These are phyloP conservation scores for Pristiophorus japonicus DNA, from an alignment of 2,113 vertebrate genomes.

Conservation along the genomic window DNA sequence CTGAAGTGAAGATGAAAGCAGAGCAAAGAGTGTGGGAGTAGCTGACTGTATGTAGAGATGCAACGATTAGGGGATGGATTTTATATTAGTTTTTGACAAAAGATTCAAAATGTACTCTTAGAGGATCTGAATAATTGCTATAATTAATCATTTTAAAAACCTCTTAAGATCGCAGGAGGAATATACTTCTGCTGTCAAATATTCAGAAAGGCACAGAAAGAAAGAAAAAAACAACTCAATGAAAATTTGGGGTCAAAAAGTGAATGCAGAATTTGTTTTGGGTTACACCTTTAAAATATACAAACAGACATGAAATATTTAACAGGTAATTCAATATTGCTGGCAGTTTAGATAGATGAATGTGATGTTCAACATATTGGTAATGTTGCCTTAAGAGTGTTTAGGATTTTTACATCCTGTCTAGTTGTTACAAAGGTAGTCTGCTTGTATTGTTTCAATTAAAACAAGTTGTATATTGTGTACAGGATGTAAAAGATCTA, in stretches of 20 bases:
- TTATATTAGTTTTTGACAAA: neutral
- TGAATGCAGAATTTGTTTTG: neutral
- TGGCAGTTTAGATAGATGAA: neutral
- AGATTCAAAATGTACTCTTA: conserved; percentile 7
- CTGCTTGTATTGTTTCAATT: neutral
- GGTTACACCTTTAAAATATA: neutral
- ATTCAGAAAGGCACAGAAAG: neutral
- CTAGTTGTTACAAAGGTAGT: neutral
- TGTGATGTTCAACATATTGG: neutral
- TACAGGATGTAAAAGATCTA: neutral
- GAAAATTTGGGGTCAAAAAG: conserved; percentile 5
- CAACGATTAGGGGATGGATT: conserved; percentile 8
- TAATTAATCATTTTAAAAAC: conserved; percentile 21
- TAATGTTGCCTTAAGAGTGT: neutral
- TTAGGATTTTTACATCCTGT: neutral
- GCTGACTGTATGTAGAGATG: neutral
- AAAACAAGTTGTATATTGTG: neutral
- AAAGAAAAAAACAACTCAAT: neutral
- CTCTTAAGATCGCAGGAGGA: neutral
- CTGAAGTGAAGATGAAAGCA: conserved; percentile 6
- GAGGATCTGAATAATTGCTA: conserved; percentile 34
- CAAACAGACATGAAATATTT: neutral
- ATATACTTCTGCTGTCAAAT: conserved; percentile 12
- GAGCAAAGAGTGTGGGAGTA: conserved; percentile 12
- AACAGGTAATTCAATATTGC: neutral